Conservation (phyloP, 2,797 vertebrate genomes). For the Danio aesculapii region DNA sequence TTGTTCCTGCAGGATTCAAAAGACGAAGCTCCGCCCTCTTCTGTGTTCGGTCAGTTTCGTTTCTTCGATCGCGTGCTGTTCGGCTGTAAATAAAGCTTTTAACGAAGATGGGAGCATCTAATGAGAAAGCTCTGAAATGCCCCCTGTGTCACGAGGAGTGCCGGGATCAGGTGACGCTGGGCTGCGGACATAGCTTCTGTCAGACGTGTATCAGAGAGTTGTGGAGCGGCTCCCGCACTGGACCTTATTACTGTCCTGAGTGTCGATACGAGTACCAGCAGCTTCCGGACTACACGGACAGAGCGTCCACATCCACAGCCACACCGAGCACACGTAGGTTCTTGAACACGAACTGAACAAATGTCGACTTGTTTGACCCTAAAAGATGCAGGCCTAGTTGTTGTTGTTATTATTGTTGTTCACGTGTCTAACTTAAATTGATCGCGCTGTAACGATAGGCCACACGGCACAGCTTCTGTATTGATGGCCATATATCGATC, state of each 20-base stretch:
- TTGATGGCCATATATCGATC: background rate
- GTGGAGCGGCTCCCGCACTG: conserved; percentile 71
- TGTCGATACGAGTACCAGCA: conserved; percentile 73
- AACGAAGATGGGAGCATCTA: conserved; percentile 70
- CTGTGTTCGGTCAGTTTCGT: conserved; percentile 24
- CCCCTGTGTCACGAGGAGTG: conserved; percentile 69
- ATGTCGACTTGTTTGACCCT: background rate
- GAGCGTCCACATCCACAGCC: conserved; percentile 13
- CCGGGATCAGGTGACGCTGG: conserved; percentile 66
- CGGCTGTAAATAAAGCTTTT: background rate
- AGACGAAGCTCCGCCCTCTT: conserved; percentile 51
- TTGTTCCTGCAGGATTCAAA: conserved; percentile 66
- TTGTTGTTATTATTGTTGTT: background rate
- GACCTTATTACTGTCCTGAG: conserved; percentile 78
- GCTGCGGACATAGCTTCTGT: conserved; percentile 79
- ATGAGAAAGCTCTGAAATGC: conserved; percentile 66
- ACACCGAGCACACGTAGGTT: conserved; percentile 58
- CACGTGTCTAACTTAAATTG: background rate
- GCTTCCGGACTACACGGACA: conserved; percentile 66
- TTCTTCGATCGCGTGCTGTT: background rate
- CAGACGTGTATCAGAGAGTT: conserved; percentile 76
- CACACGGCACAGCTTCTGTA: background rate
- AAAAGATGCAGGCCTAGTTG: no score
- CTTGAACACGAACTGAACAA: background rate
- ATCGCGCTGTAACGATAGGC: background rate